phyloP scores from a whole-genome alignment of 2,113 vertebrate genomes.

The Girardinichthys multiradiatus region DNA sequence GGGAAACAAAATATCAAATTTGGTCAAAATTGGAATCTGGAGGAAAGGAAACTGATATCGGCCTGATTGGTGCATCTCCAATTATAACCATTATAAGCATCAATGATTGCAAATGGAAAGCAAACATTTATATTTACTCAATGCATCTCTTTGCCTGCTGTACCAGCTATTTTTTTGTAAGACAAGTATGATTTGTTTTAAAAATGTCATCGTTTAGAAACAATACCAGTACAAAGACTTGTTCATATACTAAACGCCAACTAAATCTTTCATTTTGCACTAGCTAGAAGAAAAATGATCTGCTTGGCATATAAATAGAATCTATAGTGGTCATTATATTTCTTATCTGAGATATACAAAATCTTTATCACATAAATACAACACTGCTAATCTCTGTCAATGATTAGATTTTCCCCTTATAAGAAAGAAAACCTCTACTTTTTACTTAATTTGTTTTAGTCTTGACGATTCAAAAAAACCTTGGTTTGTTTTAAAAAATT shows the following conservation, averaged over 20 bases:
- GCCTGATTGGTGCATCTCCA: not conserved
- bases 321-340: conserved; percentile 66
- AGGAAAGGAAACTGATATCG: not conserved
- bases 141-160: conserved; percentile 11
- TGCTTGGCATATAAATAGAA: conserved; percentile 79
- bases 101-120: conserved; percentile 1
- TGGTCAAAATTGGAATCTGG: not conserved
- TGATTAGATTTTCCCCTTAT: conserved; percentile 19
- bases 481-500: conserved; percentile 28
- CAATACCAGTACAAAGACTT: conserved; percentile 74
- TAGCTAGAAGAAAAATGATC: conserved; percentile 39
- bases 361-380: conserved; percentile 66
- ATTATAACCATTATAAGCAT: not conserved
- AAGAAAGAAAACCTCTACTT: conserved; percentile 18
- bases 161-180: conserved; percentile 51
- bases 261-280: conserved; percentile 73
- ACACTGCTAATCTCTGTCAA: conserved; percentile 56
- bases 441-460: conserved; percentile 18
- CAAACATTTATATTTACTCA: conserved; percentile 11
- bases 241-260: conserved; percentile 53
- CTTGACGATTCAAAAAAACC: conserved; percentile 34
- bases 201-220: conserved; percentile 71
- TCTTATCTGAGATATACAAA: conserved; percentile 66
- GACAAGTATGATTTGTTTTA: conserved; percentile 60
- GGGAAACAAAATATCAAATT: not conserved